Evolutionary conservation across 64 coral and sea anemone genomes (phyloP).

Genomic region (Montipora capricornis): DNA sequence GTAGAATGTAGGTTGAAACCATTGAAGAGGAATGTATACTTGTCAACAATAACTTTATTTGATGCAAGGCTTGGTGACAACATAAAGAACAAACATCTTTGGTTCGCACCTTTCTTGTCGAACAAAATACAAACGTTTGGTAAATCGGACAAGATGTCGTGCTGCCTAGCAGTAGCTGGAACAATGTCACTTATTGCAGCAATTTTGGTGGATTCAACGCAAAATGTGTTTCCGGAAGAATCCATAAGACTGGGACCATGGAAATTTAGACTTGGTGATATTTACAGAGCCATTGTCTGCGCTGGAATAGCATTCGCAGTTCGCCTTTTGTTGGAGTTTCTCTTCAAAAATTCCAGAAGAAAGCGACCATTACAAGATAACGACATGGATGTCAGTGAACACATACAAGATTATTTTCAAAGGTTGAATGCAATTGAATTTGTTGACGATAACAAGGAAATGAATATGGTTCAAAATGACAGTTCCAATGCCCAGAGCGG

Average conservation of each 20-base stretch:
- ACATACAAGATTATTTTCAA: slow-evolving; percentile 47
- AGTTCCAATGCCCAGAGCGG: neutral
- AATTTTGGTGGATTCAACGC: slow-evolving; percentile 15
- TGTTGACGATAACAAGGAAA: slow-evolving; percentile 5
- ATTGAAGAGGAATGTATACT: slow-evolving; percentile 6
- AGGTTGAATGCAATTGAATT: slow-evolving; percentile 55
- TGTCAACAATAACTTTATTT: slow-evolving; percentile 47
- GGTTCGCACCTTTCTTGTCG: slow-evolving; percentile 59
- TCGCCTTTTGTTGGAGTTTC: slow-evolving; percentile 45
- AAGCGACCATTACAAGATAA: neutral
- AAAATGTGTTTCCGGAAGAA: slow-evolving; percentile 1
- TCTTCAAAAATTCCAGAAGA: slow-evolving; percentile 43
- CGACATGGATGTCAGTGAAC: slow-evolving; percentile 42
- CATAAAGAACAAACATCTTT: slow-evolving; percentile 59
- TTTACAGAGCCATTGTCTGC: slow-evolving; percentile 48
- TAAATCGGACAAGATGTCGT: slow-evolving; percentile 48
- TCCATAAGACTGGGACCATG: slow-evolving; percentile 26
- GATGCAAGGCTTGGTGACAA: slow-evolving; percentile 39
- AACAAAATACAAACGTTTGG: slow-evolving; percentile 20
- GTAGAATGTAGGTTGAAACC: slow-evolving; percentile 71
- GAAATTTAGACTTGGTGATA: slow-evolving; percentile 46
- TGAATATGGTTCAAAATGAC: neutral
- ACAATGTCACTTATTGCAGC: slow-evolving; percentile 13
- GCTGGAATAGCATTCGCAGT: slow-evolving; percentile 42
- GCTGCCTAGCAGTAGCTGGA: slow-evolving; percentile 38